Evolutionary conservation across 2,888 invertebrate genomes (phyloP), one percentile per base, ranked within the genome.

Genomic region (Chouioia cunea): DNA sequence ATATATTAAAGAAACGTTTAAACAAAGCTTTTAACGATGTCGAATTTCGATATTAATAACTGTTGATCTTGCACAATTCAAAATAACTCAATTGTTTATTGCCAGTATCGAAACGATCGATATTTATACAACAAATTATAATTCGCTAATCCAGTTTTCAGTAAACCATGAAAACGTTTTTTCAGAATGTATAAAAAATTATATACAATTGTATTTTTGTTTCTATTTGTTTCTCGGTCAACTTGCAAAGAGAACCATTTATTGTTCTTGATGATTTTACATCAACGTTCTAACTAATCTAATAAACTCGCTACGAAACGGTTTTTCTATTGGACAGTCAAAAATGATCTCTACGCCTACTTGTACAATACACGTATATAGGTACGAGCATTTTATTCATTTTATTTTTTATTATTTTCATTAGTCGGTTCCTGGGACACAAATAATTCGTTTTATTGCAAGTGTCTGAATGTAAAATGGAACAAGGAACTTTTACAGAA

Each of bases 361-460:
- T 27, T 27, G 46, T 46, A n/a, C 12, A 36, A 4, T 36, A 36
- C 27, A 52, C 50, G 43, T 59, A 63, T 48, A 66, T 71, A 75
- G 72, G 53, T 74, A 71, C 68, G 65, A 74, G 68, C 56, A 73
- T 70, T 71, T 58, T 65, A 65, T 62, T 64, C 73, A 66, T 69
- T 60, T 44, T 56, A 22, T 14, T 22, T 60, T 65, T 54, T 65
- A 23, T 36, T 46, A 56, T 66, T 48, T 58, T 65, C 59, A n/a
- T 65, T 44, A 6, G 4, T 54, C 27, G 16, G 20, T 18, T 72
- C 12, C 23, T 43, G 52, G 23, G 22, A 60, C 59, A 65, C 65
- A 65, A 69, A 57, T 52, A 47, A 56, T 64, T 57, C 20, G 20
- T 63, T 18, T 66, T 64, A 60, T 70, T 59, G 64, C 48, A 64